These are phyloP conservation scores for Scarus forsteni DNA, from an alignment of 2,797 vertebrate species.

Conservation along the genomic window DNA sequence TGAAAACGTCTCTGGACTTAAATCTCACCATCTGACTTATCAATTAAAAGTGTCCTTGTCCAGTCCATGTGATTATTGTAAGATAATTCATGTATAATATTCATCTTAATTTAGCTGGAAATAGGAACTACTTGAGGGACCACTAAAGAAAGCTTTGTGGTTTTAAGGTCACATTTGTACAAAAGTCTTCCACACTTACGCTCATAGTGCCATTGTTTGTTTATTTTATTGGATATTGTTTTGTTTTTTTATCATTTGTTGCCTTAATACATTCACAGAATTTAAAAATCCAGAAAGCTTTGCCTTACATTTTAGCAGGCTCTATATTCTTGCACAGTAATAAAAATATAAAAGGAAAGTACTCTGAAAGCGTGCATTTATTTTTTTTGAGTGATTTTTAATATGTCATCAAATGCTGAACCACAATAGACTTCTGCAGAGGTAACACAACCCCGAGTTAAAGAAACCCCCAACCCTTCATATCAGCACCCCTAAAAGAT, in stretches of 20 bases:
- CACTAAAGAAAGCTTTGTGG: slow-evolving; percentile 56
- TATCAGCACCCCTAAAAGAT: too few relatives aligned
- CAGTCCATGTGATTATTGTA: slow-evolving; percentile 67
- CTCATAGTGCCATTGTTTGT: slow-evolving; percentile 27
- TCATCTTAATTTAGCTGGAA: slow-evolving; percentile 55
- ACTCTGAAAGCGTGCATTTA: slow-evolving; percentile 9
- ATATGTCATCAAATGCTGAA: too few relatives aligned
- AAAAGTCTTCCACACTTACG: slow-evolving; percentile 35
- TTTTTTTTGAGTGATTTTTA: background rate
- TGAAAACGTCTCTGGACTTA: slow-evolving; percentile 67
- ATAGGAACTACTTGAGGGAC: slow-evolving; percentile 71
- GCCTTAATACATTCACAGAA: slow-evolving; percentile 43
- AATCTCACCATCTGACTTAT: slow-evolving; percentile 45
- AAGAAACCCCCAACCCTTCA: too few relatives aligned
- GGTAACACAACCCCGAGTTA: too few relatives aligned
- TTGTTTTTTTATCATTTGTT: slow-evolving; percentile 30
- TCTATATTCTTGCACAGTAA: slow-evolving; percentile 50
- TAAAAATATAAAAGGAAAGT: slow-evolving; percentile 37
- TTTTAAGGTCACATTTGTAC: slow-evolving; percentile 65
- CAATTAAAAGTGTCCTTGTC: slow-evolving; percentile 24
- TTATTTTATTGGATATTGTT: slow-evolving; percentile 22
- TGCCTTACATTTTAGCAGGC: slow-evolving; percentile 21
- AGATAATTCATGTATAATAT: slow-evolving; percentile 39
- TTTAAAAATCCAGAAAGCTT: slow-evolving; percentile 36
- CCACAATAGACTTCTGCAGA: too few relatives aligned